Evolutionary conservation across 1,140 invertebrate genomes (phyloP).

Genomic region (Cherax destructor): DNA sequence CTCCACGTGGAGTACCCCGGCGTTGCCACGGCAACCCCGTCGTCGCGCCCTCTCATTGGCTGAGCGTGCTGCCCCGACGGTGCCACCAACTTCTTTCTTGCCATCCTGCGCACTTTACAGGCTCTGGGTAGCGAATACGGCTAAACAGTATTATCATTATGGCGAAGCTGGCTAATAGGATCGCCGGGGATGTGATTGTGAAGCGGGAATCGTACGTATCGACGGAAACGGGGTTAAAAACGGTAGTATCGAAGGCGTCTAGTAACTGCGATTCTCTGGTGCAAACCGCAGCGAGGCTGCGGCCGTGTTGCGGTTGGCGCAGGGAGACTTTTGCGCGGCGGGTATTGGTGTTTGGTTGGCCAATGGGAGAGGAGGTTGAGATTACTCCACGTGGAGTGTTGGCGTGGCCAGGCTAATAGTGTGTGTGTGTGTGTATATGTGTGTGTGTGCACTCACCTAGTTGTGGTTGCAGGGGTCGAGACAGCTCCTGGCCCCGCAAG

Average conservation of each 20-base stretch:
- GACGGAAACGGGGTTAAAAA: no score
- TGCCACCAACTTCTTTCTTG: no score
- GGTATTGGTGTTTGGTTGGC: not conserved
- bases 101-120: no score
- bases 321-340: not conserved
- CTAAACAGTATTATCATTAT: no score
- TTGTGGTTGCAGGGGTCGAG: no score
- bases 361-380: not conserved
- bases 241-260: not conserved
- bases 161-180: no score
- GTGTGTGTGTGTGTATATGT: constrained; percentile 35
- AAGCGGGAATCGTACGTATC: no score
- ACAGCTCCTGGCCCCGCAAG: no score
- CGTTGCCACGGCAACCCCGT: constrained; percentile 14
- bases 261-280: not conserved
- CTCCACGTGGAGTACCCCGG: constrained; percentile 31
- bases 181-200: no score
- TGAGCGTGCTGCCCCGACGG: not conserved
- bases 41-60: constrained; percentile 18
- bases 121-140: no score
- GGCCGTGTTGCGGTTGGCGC: constrained; percentile 47
- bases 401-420: constrained; percentile 40
- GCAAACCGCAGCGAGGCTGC: constrained; percentile 1
- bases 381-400: constrained; percentile 53
- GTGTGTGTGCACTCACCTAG: no score